Evolutionary conservation across 2,888 invertebrate species (phyloP).

Genomic region (Cerastoderma edule): DNA sequence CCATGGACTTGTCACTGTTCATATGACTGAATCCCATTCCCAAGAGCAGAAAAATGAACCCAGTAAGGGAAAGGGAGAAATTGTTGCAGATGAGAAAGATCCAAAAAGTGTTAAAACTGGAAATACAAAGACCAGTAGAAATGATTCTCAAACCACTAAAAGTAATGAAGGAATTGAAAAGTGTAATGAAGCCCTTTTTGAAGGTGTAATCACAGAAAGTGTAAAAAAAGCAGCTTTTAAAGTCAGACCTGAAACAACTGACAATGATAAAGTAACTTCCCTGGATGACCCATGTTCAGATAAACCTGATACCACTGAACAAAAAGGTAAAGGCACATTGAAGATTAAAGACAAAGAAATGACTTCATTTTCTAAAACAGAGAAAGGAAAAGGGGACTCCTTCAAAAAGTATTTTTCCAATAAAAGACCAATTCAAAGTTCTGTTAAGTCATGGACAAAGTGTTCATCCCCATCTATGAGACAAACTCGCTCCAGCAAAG

Average conservation of each 20-base stretch:
- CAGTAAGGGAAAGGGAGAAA: neutral
- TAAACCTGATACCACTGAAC: too few relatives aligned
- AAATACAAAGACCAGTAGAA: neutral
- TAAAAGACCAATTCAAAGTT: neutral
- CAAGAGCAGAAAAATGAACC: neutral
- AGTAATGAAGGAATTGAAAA: neutral
- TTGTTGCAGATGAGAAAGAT: neutral
- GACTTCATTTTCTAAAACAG: neutral
- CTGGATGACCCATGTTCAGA: too few relatives aligned
- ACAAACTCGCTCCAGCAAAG: slow-evolving; percentile 2
- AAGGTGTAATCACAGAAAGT: neutral
- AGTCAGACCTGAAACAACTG: too few relatives aligned
- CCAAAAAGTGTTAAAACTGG: neutral
- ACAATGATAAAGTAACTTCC: too few relatives aligned
- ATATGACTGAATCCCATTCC: neutral
- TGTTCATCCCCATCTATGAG: neutral
- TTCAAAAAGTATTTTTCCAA: too few relatives aligned
- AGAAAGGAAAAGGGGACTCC: neutral
- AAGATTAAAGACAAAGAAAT: too few relatives aligned
- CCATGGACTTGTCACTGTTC: neutral
- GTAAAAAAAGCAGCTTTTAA: too few relatives aligned
- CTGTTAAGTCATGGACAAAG: neutral
- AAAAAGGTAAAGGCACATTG: too few relatives aligned
- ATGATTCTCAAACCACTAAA: neutral
- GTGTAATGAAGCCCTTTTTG: neutral